Evolutionary conservation across 2,113 vertebrate species (phyloP).

Genomic region (Petrocephalus zakoni): DNA sequence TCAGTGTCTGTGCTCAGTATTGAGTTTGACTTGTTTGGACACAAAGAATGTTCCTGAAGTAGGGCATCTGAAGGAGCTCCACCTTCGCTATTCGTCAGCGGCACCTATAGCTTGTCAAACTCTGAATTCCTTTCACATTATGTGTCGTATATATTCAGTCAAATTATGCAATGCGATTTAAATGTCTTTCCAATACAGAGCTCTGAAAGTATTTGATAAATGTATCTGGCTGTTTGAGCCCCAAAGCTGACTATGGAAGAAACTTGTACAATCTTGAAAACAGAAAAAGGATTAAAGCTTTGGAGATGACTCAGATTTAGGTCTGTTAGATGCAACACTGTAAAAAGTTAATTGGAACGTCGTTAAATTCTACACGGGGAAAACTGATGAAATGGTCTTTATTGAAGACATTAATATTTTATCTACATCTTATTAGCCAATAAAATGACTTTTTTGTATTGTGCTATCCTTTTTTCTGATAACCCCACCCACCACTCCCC

Average conservation of each 20-base stretch:
- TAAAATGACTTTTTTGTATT: background rate
- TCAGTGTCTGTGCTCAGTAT: background rate
- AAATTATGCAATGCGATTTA: conserved; percentile 14
- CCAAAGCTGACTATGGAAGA: conserved; percentile 4
- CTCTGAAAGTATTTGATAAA: conserved; percentile 4
- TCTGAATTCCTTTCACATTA: conserved; percentile 41
- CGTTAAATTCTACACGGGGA: background rate
- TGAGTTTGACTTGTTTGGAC: conserved; percentile 14
- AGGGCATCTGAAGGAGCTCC: background rate
- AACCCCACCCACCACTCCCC: background rate
- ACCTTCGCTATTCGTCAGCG: conserved; percentile 40
- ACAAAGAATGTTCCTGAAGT: background rate
- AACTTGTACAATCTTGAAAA: conserved; percentile 16
- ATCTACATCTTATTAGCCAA: background rate
- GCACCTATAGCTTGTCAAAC: conserved; percentile 44
- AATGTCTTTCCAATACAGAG: conserved; percentile 28
- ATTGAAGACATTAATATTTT: background rate
- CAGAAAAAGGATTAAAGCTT: background rate
- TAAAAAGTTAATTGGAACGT: background rate
- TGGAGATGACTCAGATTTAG: background rate
- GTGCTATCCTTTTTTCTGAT: conserved; percentile 33
- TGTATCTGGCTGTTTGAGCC: background rate
- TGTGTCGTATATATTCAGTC: conserved; percentile 33
- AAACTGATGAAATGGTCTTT: background rate
- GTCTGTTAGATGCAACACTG: background rate